A percentile compares a stretch with the other conserved stretches of the same genome.
These are phyloP conservation scores for Ostrea edulis DNA, from an alignment of 1,140 invertebrate genomes.

Conservation along the genomic window DNA sequence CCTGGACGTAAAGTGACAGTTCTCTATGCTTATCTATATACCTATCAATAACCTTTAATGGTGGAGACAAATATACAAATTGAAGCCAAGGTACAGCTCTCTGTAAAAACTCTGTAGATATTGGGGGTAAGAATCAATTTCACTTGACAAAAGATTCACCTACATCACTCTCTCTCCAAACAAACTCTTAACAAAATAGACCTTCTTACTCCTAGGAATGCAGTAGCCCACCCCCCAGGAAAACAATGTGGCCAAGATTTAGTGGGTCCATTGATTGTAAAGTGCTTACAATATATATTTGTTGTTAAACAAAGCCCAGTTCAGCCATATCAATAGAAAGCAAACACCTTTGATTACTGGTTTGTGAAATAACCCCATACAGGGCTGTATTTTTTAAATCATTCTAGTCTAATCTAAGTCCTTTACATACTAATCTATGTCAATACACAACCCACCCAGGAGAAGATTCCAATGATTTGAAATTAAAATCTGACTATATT, in stretches of 20 bases:
- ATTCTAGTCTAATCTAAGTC: neutral
- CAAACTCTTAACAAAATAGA: neutral
- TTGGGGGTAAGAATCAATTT: conserved; percentile 24
- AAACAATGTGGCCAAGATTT: conserved; percentile 10
- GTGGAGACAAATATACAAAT: neutral
- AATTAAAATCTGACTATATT: neutral
- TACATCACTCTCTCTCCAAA: conserved; percentile 17
- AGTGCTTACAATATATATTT: neutral
- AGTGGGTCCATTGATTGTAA: neutral
- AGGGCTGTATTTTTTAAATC: neutral
- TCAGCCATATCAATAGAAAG: neutral
- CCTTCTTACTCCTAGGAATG: neutral
- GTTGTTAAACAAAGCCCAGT: neutral
- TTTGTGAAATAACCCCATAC: neutral
- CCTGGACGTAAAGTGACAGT: neutral
- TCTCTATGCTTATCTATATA: neutral
- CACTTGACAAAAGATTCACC: neutral
- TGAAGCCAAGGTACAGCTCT: neutral
- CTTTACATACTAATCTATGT: neutral
- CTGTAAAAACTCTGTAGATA: neutral
- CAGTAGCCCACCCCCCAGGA: neutral
- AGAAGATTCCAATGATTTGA: neutral
- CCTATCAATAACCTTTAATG: neutral
- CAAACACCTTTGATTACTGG: conserved; percentile 12
- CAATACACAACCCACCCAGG: neutral